Conservation (phyloP, 2,797 vertebrate genomes). For the Catamblyrhynchus diadema region DNA sequence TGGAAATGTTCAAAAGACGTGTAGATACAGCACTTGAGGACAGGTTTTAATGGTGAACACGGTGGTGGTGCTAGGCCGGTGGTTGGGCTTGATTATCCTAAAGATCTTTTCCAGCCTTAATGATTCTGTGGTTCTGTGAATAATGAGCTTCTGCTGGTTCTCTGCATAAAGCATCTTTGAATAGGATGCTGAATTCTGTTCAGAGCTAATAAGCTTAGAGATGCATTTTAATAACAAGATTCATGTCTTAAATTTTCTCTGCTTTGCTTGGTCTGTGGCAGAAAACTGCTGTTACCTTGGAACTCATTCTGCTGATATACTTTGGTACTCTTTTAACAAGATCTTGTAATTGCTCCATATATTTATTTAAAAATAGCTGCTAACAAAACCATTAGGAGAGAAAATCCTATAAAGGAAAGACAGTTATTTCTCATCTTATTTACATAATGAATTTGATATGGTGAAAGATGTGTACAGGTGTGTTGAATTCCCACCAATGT, state of each 20-base stretch:
- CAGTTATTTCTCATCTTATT: not conserved
- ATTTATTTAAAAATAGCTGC: not conserved
- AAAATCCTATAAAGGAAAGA: not conserved
- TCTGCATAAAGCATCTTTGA: not conserved
- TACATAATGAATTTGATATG: not conserved
- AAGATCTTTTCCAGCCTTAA: not conserved
- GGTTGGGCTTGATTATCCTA: not conserved
- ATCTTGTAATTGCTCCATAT: not conserved
- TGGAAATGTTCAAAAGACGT: accelerated
- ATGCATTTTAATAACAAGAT: not conserved
- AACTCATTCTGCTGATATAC: not conserved
- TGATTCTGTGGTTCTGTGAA: not conserved
- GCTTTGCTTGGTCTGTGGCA: not conserved
- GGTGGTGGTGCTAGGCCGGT: not conserved
- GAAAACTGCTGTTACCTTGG: not conserved
- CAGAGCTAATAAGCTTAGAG: not conserved
- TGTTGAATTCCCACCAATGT: not conserved
- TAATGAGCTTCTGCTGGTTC: not conserved
- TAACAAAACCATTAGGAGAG: not conserved
- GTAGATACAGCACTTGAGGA: not conserved
- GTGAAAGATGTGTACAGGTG: not conserved
- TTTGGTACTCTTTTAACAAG: not conserved
- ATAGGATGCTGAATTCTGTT: not conserved
- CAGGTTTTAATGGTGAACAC: not conserved
- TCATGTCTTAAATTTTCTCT: not conserved